These are phyloP conservation scores for Galaxea fascicularis DNA, from an alignment of 92 coral and sea anemone species.

Conservation along the genomic window DNA sequence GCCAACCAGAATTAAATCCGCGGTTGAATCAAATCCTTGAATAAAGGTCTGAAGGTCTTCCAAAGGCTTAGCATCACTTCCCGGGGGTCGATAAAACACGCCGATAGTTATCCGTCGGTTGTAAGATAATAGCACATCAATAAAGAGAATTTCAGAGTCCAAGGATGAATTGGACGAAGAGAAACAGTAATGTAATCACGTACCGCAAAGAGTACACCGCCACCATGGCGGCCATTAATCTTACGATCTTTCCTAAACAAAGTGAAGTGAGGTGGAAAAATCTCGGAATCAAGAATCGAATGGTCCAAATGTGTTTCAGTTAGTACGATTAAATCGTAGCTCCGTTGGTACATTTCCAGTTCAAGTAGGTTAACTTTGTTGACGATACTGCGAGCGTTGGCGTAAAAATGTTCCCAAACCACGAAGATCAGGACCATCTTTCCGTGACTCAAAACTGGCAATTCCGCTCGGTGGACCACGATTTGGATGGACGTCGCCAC, in stretches of 20 bases:
- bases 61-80: slow-evolving; percentile 15
- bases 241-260: slow-evolving; percentile 30
- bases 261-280: slow-evolving; percentile 16
- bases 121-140: slow-evolving; percentile 17
- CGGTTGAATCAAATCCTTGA: slow-evolving; percentile 30
- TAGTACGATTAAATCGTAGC: slow-evolving; percentile 8
- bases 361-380: not conserved
- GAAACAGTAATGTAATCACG: slow-evolving; percentile 5
- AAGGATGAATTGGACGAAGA: not conserved
- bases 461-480: no score
- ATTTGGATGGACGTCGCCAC: no score
- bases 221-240: slow-evolving; percentile 24
- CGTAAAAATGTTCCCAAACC: slow-evolving; percentile 8
- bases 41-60: not conserved
- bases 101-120: slow-evolving; percentile 36
- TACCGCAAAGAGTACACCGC: slow-evolving; percentile 17
- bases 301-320: slow-evolving; percentile 28
- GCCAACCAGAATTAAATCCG: slow-evolving; percentile 45
- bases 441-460: slow-evolving; percentile 1
- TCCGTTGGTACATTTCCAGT: not conserved
- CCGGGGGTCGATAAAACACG: slow-evolving; percentile 52
- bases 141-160: slow-evolving; percentile 29
- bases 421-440: slow-evolving; percentile 8
- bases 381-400: slow-evolving; percentile 26
- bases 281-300: slow-evolving; percentile 11